Evolutionary conservation across 1,140 invertebrate species (phyloP).

Genomic region (Sitobion miscanthi): DNA sequence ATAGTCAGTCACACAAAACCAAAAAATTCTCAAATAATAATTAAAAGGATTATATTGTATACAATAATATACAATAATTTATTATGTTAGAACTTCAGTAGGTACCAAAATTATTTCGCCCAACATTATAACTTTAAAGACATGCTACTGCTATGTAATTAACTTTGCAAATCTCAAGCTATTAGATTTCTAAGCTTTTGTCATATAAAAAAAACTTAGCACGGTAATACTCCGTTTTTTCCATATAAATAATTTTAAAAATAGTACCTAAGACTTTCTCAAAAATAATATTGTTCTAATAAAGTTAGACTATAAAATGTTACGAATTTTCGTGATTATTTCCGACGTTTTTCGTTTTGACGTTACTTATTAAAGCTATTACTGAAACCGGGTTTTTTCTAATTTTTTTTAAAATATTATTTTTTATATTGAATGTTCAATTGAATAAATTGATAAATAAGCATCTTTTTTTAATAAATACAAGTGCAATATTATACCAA

Average conservation of each 20-base stretch:
- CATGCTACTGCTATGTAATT: too few species aligned
- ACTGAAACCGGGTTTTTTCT: not conserved
- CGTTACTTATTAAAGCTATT: not conserved
- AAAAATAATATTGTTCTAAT: not conserved
- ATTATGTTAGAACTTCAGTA: too few species aligned
- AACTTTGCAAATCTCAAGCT: too few species aligned
- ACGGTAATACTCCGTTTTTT: too few species aligned
- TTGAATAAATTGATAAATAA: conserved; percentile 1
- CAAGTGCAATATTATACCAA: not conserved
- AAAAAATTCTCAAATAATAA: not conserved
- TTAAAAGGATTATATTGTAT: too few species aligned
- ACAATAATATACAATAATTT: too few species aligned
- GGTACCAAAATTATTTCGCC: too few species aligned
- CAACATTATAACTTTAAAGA: too few species aligned
- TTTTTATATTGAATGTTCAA: not conserved
- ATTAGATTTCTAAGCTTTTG: too few species aligned
- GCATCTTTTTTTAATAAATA: not conserved
- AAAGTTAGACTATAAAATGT: not conserved
- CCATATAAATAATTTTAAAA: too few species aligned
- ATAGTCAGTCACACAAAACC: not conserved
- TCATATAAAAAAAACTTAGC: too few species aligned
- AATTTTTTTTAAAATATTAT: not conserved
- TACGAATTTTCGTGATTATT: not conserved
- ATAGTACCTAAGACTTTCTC: not conserved
- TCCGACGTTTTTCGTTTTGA: not conserved